Evolutionary conservation across 2,113 vertebrate species (phyloP).

Genomic region (Rhinichthys klamathensis): DNA sequence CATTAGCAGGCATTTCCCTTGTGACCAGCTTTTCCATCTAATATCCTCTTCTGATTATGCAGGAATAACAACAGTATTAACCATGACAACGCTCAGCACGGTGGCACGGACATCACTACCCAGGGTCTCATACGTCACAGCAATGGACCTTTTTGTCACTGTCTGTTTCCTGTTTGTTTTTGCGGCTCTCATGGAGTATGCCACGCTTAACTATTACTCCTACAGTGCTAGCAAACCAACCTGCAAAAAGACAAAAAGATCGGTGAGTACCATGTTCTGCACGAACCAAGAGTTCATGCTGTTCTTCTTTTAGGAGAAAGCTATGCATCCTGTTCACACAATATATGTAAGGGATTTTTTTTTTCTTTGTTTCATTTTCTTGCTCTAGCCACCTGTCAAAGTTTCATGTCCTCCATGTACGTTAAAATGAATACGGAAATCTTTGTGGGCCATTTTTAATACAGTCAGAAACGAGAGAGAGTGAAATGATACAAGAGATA

Average conservation of each 20-base stretch:
- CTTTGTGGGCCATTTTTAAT: background rate
- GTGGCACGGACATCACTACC: conserved; percentile 93
- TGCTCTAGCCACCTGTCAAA: background rate
- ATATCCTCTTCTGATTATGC: conserved; percentile 53
- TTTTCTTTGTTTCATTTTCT: background rate
- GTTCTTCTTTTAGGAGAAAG: background rate
- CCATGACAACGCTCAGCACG: conserved; percentile 96
- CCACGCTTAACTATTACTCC: conserved; percentile 93
- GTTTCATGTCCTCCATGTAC: background rate
- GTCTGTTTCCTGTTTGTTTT: conserved; percentile 98
- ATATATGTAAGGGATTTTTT: background rate
- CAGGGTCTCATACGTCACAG: conserved; percentile 93
- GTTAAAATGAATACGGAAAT: background rate
- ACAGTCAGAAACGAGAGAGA: background rate
- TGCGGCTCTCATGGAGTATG: conserved; percentile 96
- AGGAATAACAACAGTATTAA: conserved; percentile 96
- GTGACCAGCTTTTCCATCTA: conserved; percentile 5
- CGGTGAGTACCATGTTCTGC: conserved; percentile 73
- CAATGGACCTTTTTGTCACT: conserved; percentile 97
- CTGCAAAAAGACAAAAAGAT: conserved; percentile 80
- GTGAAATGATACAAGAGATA: background rate
- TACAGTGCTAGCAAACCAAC: conserved; percentile 77
- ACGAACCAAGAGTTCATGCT: background rate
- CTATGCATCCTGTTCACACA: background rate
- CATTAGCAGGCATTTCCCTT: conserved; percentile 11